Conservation (phyloP, 2,797 vertebrate species). For the Champsocephalus gunnari region DNA sequence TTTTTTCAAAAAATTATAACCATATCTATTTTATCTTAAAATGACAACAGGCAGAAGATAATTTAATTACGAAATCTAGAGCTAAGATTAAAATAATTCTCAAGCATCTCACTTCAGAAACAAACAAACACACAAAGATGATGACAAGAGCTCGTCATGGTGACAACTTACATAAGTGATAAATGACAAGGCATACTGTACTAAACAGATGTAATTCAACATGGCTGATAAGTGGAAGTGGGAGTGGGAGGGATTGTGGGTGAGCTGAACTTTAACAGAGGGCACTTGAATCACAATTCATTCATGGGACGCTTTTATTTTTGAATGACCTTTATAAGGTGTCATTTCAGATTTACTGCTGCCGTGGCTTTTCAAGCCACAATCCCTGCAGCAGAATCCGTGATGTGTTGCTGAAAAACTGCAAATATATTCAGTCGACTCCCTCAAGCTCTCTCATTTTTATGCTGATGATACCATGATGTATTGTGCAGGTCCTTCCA, state of each 20-base stretch:
- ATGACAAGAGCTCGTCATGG: slow-evolving; percentile 7
- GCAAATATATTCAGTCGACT: background rate
- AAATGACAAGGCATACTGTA: slow-evolving; percentile 14
- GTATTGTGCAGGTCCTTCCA: too few relatives aligned
- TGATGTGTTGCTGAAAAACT: background rate
- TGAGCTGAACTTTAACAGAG: slow-evolving; percentile 29
- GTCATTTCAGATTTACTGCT: slow-evolving; percentile 36
- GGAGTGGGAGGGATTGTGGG: slow-evolving; percentile 5
- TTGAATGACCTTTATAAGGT: slow-evolving; percentile 51
- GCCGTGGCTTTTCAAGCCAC: slow-evolving; percentile 1
- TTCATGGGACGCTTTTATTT: slow-evolving; percentile 39
- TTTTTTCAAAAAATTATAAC: background rate
- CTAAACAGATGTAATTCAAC: slow-evolving; percentile 48
- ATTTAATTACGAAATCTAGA: slow-evolving; percentile 1
- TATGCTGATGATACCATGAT: too few relatives aligned
- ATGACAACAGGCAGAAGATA: background rate
- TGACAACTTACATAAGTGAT: slow-evolving; percentile 38
- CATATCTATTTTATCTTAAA: slow-evolving; percentile 2
- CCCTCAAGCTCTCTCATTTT: background rate
- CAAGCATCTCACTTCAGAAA: background rate
- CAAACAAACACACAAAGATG: background rate
- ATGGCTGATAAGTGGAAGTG: slow-evolving; percentile 22
- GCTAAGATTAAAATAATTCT: background rate
- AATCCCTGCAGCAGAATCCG: background rate
- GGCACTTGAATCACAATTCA: slow-evolving; percentile 35